phyloP scores from a whole-genome alignment of 2,113 vertebrate species.

The Rana temporaria region DNA sequence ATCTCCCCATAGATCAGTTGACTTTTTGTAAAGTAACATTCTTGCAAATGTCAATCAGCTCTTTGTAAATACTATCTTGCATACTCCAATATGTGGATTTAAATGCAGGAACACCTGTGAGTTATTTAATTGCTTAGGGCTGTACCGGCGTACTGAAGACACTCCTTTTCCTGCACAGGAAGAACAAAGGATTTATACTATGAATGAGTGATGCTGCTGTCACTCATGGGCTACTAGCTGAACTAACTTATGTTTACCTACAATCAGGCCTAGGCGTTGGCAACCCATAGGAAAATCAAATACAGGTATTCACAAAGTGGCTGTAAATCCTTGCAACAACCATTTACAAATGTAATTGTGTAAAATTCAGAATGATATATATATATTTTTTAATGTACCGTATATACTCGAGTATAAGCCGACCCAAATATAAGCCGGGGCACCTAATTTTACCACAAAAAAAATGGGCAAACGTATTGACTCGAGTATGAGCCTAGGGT shows the following conservation, averaged over 20 bases:
- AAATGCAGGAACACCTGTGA: constrained; percentile 31
- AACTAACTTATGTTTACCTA: constrained; percentile 16
- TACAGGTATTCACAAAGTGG: background rate
- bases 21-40: background rate
- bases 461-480: too few species aligned
- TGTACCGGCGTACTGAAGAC: background rate
- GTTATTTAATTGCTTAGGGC: constrained; percentile 9
- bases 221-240: background rate
- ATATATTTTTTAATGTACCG: too few species aligned
- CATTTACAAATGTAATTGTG: too few species aligned
- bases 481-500: too few species aligned
- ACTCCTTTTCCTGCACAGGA: constrained; percentile 33
- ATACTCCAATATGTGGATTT: background rate
- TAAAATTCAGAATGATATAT: too few species aligned
- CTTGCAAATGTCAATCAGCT: background rate
- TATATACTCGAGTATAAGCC: too few species aligned
- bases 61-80: constrained; percentile 16
- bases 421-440: too few species aligned
- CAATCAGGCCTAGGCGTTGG: background rate
- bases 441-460: too few species aligned
- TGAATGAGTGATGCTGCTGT: constrained; percentile 15
- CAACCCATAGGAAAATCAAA: background rate
- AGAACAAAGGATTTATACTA: constrained; percentile 6
- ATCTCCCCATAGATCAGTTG: too few species aligned
- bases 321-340: too few species aligned